Conservation (phyloP, 2,113 vertebrate genomes). For the Amazona guildingii region DNA sequence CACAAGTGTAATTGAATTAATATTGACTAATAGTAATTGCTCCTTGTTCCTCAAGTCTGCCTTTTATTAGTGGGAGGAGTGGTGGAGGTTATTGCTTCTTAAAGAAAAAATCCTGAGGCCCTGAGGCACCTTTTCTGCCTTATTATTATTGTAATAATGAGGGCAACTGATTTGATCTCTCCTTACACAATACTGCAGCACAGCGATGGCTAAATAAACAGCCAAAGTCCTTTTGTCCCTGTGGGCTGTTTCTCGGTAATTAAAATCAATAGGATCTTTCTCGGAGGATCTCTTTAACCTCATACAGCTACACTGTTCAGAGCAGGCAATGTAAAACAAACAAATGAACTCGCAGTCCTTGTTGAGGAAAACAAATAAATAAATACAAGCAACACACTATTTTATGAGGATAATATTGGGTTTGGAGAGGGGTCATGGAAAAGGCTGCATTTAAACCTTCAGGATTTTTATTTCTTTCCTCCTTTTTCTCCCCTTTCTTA, state of each 20-base stretch:
- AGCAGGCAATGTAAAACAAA: constrained; percentile 70
- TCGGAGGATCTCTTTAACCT: constrained; percentile 84
- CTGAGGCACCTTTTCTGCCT: constrained; percentile 82
- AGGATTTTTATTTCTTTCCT: not conserved
- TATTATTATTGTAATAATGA: constrained; percentile 97
- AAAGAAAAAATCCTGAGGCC: constrained; percentile 68
- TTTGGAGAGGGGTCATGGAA: not conserved
- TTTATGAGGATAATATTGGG: constrained; percentile 24
- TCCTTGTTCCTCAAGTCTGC: constrained; percentile 69
- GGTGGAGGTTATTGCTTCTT: constrained; percentile 72
- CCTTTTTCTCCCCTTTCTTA: not conserved
- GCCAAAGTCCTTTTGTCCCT: constrained; percentile 90
- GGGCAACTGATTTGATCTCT: constrained; percentile 91
- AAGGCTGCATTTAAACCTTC: not conserved
- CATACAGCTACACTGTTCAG: constrained; percentile 59
- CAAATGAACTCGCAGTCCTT: constrained; percentile 63
- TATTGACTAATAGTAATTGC: constrained; percentile 81
- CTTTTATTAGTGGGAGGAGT: constrained; percentile 55
- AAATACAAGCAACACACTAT: constrained; percentile 16
- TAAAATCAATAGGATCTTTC: constrained; percentile 99
- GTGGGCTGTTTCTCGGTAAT: constrained; percentile 94
- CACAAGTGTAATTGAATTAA: constrained; percentile 78
- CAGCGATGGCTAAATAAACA: constrained; percentile 89
- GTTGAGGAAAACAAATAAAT: not conserved
- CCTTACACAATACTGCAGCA: constrained; percentile 86